phyloP scores from a whole-genome alignment of 2,888 invertebrate species.

The Trissolcus brochymenae region DNA sequence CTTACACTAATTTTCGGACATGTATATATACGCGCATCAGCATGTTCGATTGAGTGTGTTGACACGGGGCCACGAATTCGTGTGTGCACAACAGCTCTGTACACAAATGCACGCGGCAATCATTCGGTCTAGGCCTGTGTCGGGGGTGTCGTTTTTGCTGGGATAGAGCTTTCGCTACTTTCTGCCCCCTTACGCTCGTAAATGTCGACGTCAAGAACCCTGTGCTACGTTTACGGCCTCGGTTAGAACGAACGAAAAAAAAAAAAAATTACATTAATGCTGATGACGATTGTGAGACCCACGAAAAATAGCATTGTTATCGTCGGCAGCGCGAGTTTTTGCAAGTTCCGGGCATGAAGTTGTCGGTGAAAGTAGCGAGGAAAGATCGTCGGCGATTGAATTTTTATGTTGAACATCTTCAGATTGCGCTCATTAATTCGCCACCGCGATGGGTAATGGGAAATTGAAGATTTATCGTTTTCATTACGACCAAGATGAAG shows the following conservation, averaged over 20 bases:
- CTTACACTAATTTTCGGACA: slow-evolving; percentile 54
- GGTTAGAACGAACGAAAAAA: slow-evolving; percentile 14
- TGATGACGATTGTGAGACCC: slow-evolving; percentile 19
- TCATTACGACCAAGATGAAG: slow-evolving; percentile 6
- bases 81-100: slow-evolving; percentile 33
- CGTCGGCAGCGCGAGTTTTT: background rate
- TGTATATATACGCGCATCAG: slow-evolving; percentile 53
- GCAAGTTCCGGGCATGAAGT: slow-evolving; percentile 21
- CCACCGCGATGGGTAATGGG: slow-evolving; percentile 11
- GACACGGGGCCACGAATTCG: slow-evolving; percentile 25
- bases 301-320: slow-evolving; percentile 19
- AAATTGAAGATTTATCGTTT: slow-evolving; percentile 20
- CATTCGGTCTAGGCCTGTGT: slow-evolving; percentile 42
- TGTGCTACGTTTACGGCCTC: slow-evolving; percentile 9
- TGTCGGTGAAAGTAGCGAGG: slow-evolving; percentile 35
- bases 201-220: slow-evolving; percentile 31
- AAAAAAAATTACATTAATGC: slow-evolving; percentile 32
- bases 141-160: slow-evolving; percentile 23
- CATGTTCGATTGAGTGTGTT: slow-evolving; percentile 44
- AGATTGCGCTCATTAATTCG: slow-evolving; percentile 30
- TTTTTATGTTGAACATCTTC: slow-evolving; percentile 40
- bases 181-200: slow-evolving; percentile 23
- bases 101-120: slow-evolving; percentile 45
- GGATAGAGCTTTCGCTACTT: slow-evolving; percentile 32
- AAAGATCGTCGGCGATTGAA: slow-evolving; percentile 41